Evolutionary conservation across 2,888 invertebrate species (phyloP), one percentile per base, ranked within the genome.

Genomic region (Thymelicus sylvestris): DNA sequence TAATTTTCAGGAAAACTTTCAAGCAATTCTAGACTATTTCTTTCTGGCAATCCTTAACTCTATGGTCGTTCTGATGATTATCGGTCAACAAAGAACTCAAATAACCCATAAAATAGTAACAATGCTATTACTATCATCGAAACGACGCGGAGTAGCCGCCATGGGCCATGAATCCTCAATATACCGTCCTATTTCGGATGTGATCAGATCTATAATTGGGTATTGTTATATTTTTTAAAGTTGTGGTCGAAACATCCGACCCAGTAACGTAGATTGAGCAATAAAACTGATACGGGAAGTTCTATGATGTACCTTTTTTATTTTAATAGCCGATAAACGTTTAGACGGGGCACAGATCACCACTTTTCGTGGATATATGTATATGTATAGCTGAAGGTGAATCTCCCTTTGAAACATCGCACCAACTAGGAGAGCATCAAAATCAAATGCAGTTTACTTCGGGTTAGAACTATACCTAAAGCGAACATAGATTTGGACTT

Each of bases 171-270:
- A 70, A 70, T 66, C 66, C 52, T 13, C 66, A 19, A 66, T 50
- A 69, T 65, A 71, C 66, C 60, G 61, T 66, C 44, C 70, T 55
- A 65, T 71, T 65, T 66, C 60, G 66, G 60, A 66, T 71, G 70
- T 66, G 47, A 44, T 59, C 60, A 60, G 13, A 60, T 75, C 66
- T 50, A 61, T 74, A 79, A 80, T 80, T 75, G 74, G 66, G 80
- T 69, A 81, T 82, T 82, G 82, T 74, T 72, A 48, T 55, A 19
- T 19, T 50, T 66, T 50, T 19, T 63, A 68, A 47, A 48, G 19
- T 64, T 48, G 19, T 48, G 57, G 57, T 68, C 48, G 24, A 41
- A 48, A 50, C 39, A 57, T 44, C 61, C 57, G 57, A 61, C 66
- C 66, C 12, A 19, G 24, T 41, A 41, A 61, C 19, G 19, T 57